Percentiles rank a stretch among this genome's conserved stretches.
These are phyloP conservation scores for Umimayanthus chanpuru DNA, from an alignment of 92 coral and sea anemone genomes.

Conservation along the genomic window DNA sequence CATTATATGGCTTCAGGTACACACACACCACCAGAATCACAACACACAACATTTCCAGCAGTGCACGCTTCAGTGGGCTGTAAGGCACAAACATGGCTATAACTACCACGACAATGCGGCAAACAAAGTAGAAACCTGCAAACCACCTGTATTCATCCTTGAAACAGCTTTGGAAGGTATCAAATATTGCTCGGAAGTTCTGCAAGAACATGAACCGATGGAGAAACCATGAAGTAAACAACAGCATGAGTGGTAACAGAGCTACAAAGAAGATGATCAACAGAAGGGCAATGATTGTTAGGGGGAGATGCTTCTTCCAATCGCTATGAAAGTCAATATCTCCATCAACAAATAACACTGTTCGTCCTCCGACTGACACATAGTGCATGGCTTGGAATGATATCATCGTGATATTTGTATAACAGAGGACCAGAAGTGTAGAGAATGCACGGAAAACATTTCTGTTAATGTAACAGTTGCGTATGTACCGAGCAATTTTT, in stretches of 20 bases:
- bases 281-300: conserved; percentile 71
- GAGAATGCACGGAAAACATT: conserved; percentile 76
- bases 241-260: conserved; percentile 74
- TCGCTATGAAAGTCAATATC: conserved; percentile 55
- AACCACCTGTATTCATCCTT: conserved; percentile 84
- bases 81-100: conserved; percentile 66
- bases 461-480: conserved; percentile 81
- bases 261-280: conserved; percentile 66
- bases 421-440: conserved; percentile 76
- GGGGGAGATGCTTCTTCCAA: conserved; percentile 77
- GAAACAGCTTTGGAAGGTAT: conserved; percentile 82
- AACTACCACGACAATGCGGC: conserved; percentile 75
- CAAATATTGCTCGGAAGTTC: conserved; percentile 80
- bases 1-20: conserved; percentile 79
- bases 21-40: conserved; percentile 64
- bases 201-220: conserved; percentile 50
- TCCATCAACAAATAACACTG: conserved; percentile 82
- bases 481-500: conserved; percentile 67
- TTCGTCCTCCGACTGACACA: conserved; percentile 63
- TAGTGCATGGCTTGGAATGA: conserved; percentile 74
- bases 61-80: conserved; percentile 73
- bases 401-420: conserved; percentile 75
- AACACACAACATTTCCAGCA: conserved; percentile 77
- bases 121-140: conserved; percentile 88
- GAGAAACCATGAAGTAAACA: conserved; percentile 80